Conservation (phyloP, 2,888 invertebrate species). For the Lysandra coridon region DNA sequence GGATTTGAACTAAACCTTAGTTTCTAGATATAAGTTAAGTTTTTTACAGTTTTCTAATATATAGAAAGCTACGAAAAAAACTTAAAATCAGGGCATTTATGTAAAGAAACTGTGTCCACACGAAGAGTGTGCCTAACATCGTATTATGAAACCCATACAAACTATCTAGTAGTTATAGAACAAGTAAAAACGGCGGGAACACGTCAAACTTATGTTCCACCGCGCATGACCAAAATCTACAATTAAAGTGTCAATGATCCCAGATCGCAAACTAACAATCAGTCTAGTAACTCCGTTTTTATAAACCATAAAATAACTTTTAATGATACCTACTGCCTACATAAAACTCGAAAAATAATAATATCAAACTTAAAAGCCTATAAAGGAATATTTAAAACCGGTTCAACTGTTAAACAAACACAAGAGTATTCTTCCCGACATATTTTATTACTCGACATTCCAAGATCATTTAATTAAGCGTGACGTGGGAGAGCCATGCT, state of each 20-base stretch:
- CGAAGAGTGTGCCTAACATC: no score
- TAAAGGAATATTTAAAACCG: conserved; percentile 3
- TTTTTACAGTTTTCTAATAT: no score
- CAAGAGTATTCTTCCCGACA: not conserved
- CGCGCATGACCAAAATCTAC: not conserved
- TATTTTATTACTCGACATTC: not conserved
- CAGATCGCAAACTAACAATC: not conserved
- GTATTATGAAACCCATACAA: no score
- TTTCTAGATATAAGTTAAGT: no score
- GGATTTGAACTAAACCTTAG: no score
- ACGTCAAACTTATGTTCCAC: not conserved
- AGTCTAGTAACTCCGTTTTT: conserved; percentile 2
- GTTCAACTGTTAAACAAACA: not conserved
- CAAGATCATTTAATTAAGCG: not conserved
- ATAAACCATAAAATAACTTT: not conserved
- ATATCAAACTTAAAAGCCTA: not conserved
- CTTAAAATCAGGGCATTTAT: no score
- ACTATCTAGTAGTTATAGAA: not conserved
- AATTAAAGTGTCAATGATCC: conserved; percentile 25
- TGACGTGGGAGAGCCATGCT: no score
- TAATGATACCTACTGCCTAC: conserved; percentile 3
- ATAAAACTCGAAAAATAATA: not conserved
- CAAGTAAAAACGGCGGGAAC: not conserved
- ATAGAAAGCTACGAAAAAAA: no score
- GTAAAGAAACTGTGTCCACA: no score